Evolutionary conservation across 2,797 vertebrate genomes (phyloP).

Genomic region (Manis javanica): DNA sequence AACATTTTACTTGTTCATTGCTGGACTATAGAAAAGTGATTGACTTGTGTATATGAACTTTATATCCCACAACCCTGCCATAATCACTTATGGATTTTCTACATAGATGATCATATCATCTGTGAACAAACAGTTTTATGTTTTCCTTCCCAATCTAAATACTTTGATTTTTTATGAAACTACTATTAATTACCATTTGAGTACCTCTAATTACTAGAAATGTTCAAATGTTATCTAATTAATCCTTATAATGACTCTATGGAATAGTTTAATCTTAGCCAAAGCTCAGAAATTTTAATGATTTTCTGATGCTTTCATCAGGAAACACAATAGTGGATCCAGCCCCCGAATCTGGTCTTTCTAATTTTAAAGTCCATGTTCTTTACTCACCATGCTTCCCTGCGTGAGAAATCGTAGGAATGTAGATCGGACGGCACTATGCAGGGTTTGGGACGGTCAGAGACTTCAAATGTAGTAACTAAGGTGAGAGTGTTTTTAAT

Average conservation of each 20-base stretch:
- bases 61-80: background rate
- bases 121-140: background rate
- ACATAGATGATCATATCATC: background rate
- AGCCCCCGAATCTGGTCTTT: background rate
- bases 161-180: background rate
- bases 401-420: background rate
- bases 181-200: background rate
- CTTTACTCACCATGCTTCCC: background rate
- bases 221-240: background rate
- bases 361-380: background rate
- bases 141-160: constrained; percentile 1
- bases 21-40: background rate
- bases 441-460: background rate
- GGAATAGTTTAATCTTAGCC: background rate
- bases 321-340: background rate
- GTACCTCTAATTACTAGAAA: background rate
- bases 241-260: background rate
- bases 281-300: constrained; percentile 3
- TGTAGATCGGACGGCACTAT: background rate
- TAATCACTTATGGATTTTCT: background rate
- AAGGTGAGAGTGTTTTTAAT: background rate
- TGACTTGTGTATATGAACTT: background rate
- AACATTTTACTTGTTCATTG: background rate
- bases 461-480: background rate
- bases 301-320: background rate